Evolutionary conservation across 2,888 invertebrate species (phyloP), one percentile per base, ranked within the genome.

Genomic region (Arge pagana): DNA sequence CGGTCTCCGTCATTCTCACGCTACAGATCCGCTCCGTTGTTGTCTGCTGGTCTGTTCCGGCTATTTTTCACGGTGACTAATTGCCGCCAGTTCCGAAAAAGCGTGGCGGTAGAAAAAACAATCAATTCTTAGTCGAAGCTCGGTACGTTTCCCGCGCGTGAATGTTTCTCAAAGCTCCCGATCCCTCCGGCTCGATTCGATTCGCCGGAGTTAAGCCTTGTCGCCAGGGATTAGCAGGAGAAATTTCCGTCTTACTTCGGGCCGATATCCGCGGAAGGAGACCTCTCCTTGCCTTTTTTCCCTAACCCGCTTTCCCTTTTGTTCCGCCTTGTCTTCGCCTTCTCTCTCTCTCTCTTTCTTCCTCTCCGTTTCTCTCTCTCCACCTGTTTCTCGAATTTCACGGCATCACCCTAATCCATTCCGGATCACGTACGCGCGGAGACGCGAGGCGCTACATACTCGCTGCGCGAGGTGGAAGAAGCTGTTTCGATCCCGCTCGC

Each of bases 171-270:
- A 28, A 15, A 28, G 26, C 19, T 39, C 23, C 13, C 13, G 11
- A 8, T 11, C 16, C 26, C 21, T 19, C 30, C n/a, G n/a, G 13
- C 31, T 31, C 30, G 19, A 13, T 43, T 13, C n/a, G n/a, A n/a
- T n/a, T n/a, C n/a, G n/a, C 31, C 19, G 19, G 15, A 43, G 31
- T 21, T 45, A 45, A 45, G 33, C 23, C 33, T 45, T 33, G 43
- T 45, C 43, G 33, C 23, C 21, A 33, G 15, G 43, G 43, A 45
- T 45, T 45, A 45, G 30, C 43, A 21, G 13, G 43, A 45, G n/a
- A n/a, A n/a, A n/a, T 23, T 33, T 23, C 23, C 43, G 15, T 13
- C 23, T n/a, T n/a, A 23, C 15, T 23, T 31, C 3, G 2, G 18
- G 11, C 30, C 11, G 7, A 13, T 26, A 7, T n/a, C 8, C 7